Evolutionary conservation across 1,140 invertebrate genomes (phyloP).

Genomic region (Thrips palmi): DNA sequence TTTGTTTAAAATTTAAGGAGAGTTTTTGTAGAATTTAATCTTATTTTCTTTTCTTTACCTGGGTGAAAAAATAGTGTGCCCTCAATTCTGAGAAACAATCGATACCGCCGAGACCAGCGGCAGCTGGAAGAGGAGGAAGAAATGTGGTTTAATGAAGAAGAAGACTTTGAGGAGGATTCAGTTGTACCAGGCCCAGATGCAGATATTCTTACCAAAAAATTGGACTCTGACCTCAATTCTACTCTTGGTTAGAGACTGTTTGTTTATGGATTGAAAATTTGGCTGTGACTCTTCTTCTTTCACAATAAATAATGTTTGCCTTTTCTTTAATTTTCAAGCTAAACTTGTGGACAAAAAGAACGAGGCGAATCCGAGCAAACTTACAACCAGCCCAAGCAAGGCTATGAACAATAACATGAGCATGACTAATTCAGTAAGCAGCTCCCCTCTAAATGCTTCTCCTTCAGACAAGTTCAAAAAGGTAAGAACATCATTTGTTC

Average conservation of each 20-base stretch:
- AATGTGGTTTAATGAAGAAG: conserved; percentile 97
- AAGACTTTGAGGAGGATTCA: conserved; percentile 75
- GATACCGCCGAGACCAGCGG: conserved; percentile 76
- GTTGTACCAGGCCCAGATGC: conserved; percentile 30
- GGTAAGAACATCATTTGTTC: conserved; percentile 21
- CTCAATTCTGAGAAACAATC: conserved; percentile 55
- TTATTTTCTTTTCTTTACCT: conserved; percentile 1
- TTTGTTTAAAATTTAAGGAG: neutral
- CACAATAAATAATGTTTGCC: neutral
- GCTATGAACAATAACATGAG: conserved; percentile 19
- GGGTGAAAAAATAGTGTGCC: conserved; percentile 33
- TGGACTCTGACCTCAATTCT: conserved; percentile 40
- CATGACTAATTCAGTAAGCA: conserved; percentile 23
- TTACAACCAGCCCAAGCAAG: conserved; percentile 18
- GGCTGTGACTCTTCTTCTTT: neutral
- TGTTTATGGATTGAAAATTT: neutral
- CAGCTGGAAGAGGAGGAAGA: conserved; percentile 94
- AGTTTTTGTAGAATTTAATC: neutral
- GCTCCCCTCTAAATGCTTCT: conserved; percentile 23
- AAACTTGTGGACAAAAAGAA: conserved; percentile 39
- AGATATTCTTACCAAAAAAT: conserved; percentile 23
- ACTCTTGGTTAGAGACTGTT: conserved; percentile 25
- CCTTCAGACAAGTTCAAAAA: conserved; percentile 34
- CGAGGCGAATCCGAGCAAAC: conserved; percentile 22
- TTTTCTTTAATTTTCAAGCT: conserved; percentile 21